Evolutionary conservation across 2,113 vertebrate genomes (phyloP), one percentile per base, ranked within the genome.

Genomic region (Megaleporinus macrocephalus): DNA sequence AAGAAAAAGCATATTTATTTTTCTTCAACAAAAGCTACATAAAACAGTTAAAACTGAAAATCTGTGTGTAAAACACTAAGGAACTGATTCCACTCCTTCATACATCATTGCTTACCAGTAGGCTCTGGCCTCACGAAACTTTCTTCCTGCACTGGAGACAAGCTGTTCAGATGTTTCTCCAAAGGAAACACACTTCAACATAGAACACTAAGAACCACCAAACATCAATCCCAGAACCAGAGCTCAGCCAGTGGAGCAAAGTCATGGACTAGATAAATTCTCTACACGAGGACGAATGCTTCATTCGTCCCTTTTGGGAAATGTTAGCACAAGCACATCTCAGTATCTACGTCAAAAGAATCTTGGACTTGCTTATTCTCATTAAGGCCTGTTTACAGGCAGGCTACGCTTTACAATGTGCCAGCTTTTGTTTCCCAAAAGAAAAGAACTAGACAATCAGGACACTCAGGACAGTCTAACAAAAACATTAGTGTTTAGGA

Each of bases 61-160:
- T 44, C 41, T 9, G 11, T 44, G 11, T 44, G 9, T 44, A 44
- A 44, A 4, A 51, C 49, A 51, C 16, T 16, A 22, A 55, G 24
- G 62, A 24, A 81, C 12, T 55, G 61, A 14, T 53, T 69, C 81
- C n/a, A 24, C 47, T 30, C 80, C 71, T 83, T 63, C 68, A 26
- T 33, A 10, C 24, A 59, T 18, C 29, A 82, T 26, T 81, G 90
- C 92, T 94, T 95, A 94, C 94, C 93, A 88, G 93, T 91, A 85
- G 89, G 92, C 86, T 89, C 86, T 22, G 91, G 87, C 89, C 89
- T 93, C 76, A 90, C 87, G 9, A 78, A 86, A 84, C 76, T 89
- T 69, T 91, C 90, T 82, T 88, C 92, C 63, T 82, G 62, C 92
- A 91, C 92, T 94, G 90, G 86, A 91, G 49, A 93, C 87, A 93